A percentile compares a stretch with the other conserved stretches of the same genome.
phyloP scores from a whole-genome alignment of 2,113 vertebrate species.

The Forbesichthys papilliferus region DNA sequence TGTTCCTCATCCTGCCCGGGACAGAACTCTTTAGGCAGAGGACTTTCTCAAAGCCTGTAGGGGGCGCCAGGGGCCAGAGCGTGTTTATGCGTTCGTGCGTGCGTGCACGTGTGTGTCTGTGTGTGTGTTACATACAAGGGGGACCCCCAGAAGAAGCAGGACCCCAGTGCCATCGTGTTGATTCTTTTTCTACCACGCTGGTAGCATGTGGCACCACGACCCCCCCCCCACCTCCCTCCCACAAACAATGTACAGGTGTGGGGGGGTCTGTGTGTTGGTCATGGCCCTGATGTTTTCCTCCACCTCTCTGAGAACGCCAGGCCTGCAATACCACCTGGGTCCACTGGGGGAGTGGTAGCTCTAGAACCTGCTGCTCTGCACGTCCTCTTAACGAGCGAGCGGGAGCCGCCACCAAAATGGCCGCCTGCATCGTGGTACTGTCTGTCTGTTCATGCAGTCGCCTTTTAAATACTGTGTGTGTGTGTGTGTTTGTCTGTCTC shows the following conservation, averaged over 20 bases:
- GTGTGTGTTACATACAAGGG: neutral
- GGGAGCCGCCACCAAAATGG: no score
- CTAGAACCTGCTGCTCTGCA: conserved; percentile 82
- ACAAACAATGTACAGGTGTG: conserved; percentile 46
- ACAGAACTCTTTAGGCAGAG: no score
- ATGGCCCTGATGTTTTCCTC: conserved; percentile 53
- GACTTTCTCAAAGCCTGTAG: neutral
- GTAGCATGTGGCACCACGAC: conserved; percentile 65
- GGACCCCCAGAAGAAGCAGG: no score
- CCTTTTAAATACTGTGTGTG: conserved; percentile 67
- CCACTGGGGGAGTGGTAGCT: conserved; percentile 37
- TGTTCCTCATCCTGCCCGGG: no score
- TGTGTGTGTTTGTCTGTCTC: conserved; percentile 59
- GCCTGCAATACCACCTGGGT: conserved; percentile 60
- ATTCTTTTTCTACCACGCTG: conserved; percentile 43
- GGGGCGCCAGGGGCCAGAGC: neutral
- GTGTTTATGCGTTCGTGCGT: neutral
- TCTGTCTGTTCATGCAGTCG: conserved; percentile 66
- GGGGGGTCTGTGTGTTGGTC: conserved; percentile 63
- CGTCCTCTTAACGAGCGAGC: conserved; percentile 51
- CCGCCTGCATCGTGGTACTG: conserved; percentile 67
- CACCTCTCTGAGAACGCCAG: neutral
- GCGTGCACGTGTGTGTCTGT: neutral
- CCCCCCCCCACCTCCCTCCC: conserved; percentile 12
- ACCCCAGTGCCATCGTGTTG: neutral